Evolutionary conservation across 2,113 vertebrate genomes (phyloP).

Genomic region (Henicopernis longicauda): DNA sequence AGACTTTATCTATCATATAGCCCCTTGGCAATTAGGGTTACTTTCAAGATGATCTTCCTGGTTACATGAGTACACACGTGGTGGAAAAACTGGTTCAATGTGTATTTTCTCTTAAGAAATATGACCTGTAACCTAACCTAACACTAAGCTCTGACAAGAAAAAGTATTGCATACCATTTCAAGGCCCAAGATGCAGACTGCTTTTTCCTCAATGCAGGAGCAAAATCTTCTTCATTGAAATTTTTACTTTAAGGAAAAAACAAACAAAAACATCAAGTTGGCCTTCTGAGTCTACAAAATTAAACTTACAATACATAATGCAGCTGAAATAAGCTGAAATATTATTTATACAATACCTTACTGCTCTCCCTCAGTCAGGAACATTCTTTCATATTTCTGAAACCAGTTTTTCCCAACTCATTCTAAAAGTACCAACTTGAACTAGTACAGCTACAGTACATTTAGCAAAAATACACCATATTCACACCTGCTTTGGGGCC

Average conservation of each 20-base stretch:
- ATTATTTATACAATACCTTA: neutral
- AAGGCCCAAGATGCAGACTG: conserved; percentile 95
- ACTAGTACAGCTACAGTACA: neutral
- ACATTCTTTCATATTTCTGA: neutral
- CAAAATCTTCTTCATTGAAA: conserved; percentile 92
- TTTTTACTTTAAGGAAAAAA: conserved; percentile 77
- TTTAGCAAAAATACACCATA: neutral
- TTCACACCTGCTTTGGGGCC: neutral
- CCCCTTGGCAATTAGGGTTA: neutral
- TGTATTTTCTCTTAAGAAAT: neutral
- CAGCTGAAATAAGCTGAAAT: neutral
- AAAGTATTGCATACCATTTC: conserved; percentile 83
- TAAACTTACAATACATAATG: neutral
- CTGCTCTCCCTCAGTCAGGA: neutral
- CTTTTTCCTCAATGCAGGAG: conserved; percentile 85
- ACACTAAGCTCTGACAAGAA: neutral
- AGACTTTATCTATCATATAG: neutral
- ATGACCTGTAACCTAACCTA: neutral
- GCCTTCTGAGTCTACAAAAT: neutral
- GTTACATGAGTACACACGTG: neutral
- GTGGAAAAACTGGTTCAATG: neutral
- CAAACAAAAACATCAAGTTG: neutral
- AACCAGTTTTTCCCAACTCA: neutral
- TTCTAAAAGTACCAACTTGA: neutral
- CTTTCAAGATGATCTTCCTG: neutral